phyloP scores from a whole-genome alignment of 2,113 vertebrate genomes.

The Lontra canadensis region DNA sequence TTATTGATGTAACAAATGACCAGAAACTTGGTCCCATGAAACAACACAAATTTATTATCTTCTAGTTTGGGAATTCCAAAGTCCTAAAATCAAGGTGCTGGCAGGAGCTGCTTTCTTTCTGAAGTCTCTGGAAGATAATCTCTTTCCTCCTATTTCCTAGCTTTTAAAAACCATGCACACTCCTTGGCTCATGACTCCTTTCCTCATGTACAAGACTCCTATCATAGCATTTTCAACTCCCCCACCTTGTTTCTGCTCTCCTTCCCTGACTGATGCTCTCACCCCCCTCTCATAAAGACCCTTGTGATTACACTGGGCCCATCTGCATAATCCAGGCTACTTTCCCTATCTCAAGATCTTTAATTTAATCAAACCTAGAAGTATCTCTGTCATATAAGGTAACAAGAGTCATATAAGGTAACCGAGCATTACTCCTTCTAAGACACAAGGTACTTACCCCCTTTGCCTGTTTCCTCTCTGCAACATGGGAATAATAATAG shows the following conservation, averaged over 20 bases:
- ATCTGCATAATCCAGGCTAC: neutral
- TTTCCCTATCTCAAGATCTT: neutral
- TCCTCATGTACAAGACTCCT: neutral
- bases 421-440: neutral
- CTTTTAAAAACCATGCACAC: neutral
- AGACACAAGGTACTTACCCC: neutral
- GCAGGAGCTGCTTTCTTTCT: neutral
- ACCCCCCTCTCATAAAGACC: neutral
- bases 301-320: neutral
- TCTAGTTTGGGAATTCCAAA: neutral
- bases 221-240: neutral
- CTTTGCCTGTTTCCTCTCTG: neutral
- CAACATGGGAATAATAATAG: neutral
- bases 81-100: neutral
- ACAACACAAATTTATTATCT: neutral
- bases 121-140: neutral
- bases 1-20: neutral
- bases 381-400: neutral
- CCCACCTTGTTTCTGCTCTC: neutral
- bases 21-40: neutral
- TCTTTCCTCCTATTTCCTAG: neutral
- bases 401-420: neutral
- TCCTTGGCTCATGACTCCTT: neutral
- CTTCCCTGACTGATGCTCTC: neutral
- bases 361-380: neutral